Conservation (phyloP, 2,888 invertebrate species). For the Melieria omissa region DNA sequence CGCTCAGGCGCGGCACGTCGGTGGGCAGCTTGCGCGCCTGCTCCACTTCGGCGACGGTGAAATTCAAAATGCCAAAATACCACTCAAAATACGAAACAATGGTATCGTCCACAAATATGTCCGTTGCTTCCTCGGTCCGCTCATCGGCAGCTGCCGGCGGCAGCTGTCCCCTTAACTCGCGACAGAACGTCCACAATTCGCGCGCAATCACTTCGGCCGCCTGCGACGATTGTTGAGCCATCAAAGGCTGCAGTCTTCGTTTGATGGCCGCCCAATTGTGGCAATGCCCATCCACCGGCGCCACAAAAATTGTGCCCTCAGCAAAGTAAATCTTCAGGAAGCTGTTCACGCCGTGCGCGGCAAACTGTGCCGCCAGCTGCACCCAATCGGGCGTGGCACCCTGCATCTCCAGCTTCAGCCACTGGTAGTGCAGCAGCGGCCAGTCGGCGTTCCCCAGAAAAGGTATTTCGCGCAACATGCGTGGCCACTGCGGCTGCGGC, state of each 20-base stretch:
- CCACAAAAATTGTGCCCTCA: slow-evolving; percentile 55
- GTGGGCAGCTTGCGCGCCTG: slow-evolving; percentile 53
- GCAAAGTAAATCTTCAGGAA: slow-evolving; percentile 60
- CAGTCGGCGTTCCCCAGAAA: slow-evolving; percentile 53
- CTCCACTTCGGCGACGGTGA: slow-evolving; percentile 50
- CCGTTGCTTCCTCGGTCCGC: not conserved
- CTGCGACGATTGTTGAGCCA: slow-evolving; percentile 49
- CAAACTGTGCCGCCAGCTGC: slow-evolving; percentile 54
- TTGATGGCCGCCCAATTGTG: slow-evolving; percentile 44
- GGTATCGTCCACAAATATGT: no score
- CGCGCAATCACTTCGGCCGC: slow-evolving; percentile 54
- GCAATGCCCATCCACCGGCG: slow-evolving; percentile 52
- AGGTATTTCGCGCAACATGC: slow-evolving; percentile 51
- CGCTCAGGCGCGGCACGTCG: slow-evolving; percentile 47
- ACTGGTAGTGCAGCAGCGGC: slow-evolving; percentile 59
- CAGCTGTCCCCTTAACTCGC: slow-evolving; percentile 44
- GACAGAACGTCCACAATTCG: slow-evolving; percentile 57
- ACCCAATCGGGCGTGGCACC: slow-evolving; percentile 53
- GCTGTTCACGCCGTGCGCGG: slow-evolving; percentile 55
- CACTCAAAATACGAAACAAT: slow-evolving; percentile 50
- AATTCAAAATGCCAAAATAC: slow-evolving; percentile 49
- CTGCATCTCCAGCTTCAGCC: slow-evolving; percentile 47
- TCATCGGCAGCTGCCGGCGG: slow-evolving; percentile 9
- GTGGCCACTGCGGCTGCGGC: slow-evolving; percentile 43
- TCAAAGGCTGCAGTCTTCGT: slow-evolving; percentile 44